Base-by-base conservation (phyloP, 2,888 invertebrate genomes). In the Philhelius pedissequus region DNA sequence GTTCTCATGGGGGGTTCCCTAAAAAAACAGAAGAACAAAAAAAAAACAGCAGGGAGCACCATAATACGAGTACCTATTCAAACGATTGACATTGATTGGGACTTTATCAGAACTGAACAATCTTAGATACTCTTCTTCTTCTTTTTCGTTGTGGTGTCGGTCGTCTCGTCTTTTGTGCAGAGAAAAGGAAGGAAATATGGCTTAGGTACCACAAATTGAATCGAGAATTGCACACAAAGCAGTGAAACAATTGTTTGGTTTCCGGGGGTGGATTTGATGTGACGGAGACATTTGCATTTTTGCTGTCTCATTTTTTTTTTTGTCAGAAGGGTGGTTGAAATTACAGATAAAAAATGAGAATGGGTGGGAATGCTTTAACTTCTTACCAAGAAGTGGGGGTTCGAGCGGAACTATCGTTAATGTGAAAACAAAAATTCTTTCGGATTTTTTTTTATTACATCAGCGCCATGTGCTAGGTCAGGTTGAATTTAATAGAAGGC, bases 21-120 rank as follows among this genome's bases (percentile, higher is more conserved):
- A 25, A 22, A 52, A 52, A 15, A 56, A 30, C 30, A 9, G 30
- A 54, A 32, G 35, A 20, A 25, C 30, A 9, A 54, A 54, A 32
- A 56, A 20, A 25, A 50, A 25, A 4, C 35, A 64, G n/a, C 54
- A 54, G 52, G 32, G 43, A 32, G 20, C 7, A 27, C 64, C n/a
- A n/a, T n/a, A n/a, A n/a, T n/a, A n/a, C n/a, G n/a, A n/a, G n/a
- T n/a, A n/a, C n/a, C n/a, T 64, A 58, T 68, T 60, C 68, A 68
- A 52, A 77, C 66, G 78, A 62, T 74, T 84, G 79, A 76, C 84
- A 80, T 66, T 80, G 84, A 84, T 84, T 80, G 75, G 75, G 58
- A 68, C 76, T 84, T 83, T 80, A 80, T 80, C 80, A 38, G 52
- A n/a, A 30, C 74, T 66, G 25, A 60, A 54, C 30, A 58, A 84